A percentile compares a stretch with the other conserved stretches of the same genome.
phyloP scores from a whole-genome alignment of 2,113 vertebrate genomes.

The Crocuta crocuta region DNA sequence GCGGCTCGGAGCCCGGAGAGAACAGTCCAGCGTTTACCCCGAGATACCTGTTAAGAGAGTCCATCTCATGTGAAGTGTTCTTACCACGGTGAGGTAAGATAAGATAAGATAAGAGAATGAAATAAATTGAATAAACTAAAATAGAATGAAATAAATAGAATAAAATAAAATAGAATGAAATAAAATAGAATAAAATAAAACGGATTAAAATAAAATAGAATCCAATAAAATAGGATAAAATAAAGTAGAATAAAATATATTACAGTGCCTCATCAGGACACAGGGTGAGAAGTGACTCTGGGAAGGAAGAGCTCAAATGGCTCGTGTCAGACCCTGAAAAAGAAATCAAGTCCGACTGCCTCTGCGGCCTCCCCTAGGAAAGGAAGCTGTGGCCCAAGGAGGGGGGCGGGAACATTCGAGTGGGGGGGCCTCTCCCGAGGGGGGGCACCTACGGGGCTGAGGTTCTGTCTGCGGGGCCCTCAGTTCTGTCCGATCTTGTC shows the following conservation, averaged over 20 bases:
- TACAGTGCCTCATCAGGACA: background rate
- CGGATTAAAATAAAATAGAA: too few species aligned
- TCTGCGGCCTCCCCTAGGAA: rapidly evolving
- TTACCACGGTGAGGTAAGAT: background rate
- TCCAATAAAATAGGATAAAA: too few species aligned
- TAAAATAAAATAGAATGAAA: too few species aligned
- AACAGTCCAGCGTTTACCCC: background rate
- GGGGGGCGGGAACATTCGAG: rapidly evolving
- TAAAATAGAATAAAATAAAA: too few species aligned
- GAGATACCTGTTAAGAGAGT: background rate
- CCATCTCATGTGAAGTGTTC: background rate
- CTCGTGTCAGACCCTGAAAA: background rate
- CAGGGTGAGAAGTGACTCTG: background rate
- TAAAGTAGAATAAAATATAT: too few species aligned
- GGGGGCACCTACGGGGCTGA: rapidly evolving
- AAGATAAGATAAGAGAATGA: background rate
- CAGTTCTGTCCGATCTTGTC: rapidly evolving
- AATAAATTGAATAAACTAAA: too few species aligned
- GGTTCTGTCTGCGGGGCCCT: background rate
- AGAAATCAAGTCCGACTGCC: background rate
- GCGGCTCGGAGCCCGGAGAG: rapidly evolving
- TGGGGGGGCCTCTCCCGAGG: background rate
- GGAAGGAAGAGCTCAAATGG: background rate
- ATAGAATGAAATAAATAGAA: too few species aligned
- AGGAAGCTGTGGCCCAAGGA: rapidly evolving